phyloP scores from a whole-genome alignment of 1,140 invertebrate species.

The Sycophila sp. region DNA sequence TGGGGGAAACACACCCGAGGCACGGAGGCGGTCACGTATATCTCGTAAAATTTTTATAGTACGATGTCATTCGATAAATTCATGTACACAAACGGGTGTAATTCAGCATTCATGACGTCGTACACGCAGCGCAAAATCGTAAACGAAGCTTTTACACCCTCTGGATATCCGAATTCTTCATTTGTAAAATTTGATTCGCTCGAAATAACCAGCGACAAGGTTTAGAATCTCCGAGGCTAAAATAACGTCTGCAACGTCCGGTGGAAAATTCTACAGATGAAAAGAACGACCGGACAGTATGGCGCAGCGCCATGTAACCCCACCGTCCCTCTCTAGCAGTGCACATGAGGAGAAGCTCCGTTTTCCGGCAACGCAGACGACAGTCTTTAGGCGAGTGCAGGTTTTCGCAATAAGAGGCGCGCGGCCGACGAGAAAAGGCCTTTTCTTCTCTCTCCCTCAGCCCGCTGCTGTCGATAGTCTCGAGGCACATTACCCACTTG shows the following conservation, averaged over 20 bases:
- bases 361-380: too few relatives aligned
- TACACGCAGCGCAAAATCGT: constrained; percentile 2
- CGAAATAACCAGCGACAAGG: too few relatives aligned
- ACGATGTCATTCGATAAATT: constrained; percentile 25
- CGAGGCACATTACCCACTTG: constrained; percentile 7
- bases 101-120: constrained; percentile 19
- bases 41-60: constrained; percentile 32
- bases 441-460: background rate
- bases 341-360: too few relatives aligned
- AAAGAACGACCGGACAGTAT: too few relatives aligned
- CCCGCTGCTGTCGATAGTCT: background rate
- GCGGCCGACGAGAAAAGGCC: background rate
- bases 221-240: too few relatives aligned
- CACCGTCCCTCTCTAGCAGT: too few relatives aligned
- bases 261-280: too few relatives aligned
- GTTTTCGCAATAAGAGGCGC: constrained; percentile 1
- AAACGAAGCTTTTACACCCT: constrained; percentile 10
- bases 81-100: constrained; percentile 16
- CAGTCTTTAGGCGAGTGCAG: too few relatives aligned
- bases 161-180: constrained; percentile 11
- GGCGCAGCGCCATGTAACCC: too few relatives aligned
- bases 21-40: background rate
- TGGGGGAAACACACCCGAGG: too few relatives aligned
- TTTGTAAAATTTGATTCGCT: constrained; percentile 1
- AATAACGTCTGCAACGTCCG: too few relatives aligned